Evolutionary conservation across 1,140 invertebrate species (phyloP).

Genomic region (Drosophila lacteicornis): DNA sequence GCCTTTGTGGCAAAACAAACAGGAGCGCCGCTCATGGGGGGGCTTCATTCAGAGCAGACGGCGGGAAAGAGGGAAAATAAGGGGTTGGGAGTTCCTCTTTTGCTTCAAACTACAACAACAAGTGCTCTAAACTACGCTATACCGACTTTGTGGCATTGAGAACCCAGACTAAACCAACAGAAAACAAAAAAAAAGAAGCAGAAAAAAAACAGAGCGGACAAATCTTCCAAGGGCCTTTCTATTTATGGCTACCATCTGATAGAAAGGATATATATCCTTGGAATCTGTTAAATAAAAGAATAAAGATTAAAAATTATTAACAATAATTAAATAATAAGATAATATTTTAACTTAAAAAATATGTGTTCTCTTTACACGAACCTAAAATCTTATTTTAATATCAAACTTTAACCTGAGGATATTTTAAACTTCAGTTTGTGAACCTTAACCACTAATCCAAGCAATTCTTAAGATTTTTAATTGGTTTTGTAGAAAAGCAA

Average conservation of each 20-base stretch:
- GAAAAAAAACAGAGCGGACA: no score
- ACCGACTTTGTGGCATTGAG: slow-evolving; percentile 42
- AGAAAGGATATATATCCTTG: not conserved
- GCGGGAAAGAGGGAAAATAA: not conserved
- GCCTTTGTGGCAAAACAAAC: slow-evolving; percentile 51
- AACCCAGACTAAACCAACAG: slow-evolving; percentile 12
- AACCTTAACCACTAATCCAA: no score
- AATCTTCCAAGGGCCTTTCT: not conserved
- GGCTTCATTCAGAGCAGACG: not conserved
- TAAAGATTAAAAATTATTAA: no score
- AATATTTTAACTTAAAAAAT: not conserved
- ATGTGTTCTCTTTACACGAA: no score
- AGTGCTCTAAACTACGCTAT: slow-evolving; percentile 27
- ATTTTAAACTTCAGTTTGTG: not conserved
- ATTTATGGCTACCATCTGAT: not conserved
- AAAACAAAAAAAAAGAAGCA: not conserved
- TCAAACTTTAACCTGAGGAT: not conserved
- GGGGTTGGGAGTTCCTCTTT: slow-evolving; percentile 22
- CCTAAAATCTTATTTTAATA: no score
- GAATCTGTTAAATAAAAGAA: not conserved
- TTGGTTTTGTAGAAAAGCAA: no score
- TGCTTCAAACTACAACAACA: slow-evolving; percentile 28
- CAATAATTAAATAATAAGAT: not conserved
- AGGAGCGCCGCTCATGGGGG: slow-evolving; percentile 8
- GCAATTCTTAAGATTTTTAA: no score